A percentile compares a stretch with the other conserved stretches of the same genome.
phyloP scores from a whole-genome alignment of 2,797 vertebrate species.

The Limosa lapponica region DNA sequence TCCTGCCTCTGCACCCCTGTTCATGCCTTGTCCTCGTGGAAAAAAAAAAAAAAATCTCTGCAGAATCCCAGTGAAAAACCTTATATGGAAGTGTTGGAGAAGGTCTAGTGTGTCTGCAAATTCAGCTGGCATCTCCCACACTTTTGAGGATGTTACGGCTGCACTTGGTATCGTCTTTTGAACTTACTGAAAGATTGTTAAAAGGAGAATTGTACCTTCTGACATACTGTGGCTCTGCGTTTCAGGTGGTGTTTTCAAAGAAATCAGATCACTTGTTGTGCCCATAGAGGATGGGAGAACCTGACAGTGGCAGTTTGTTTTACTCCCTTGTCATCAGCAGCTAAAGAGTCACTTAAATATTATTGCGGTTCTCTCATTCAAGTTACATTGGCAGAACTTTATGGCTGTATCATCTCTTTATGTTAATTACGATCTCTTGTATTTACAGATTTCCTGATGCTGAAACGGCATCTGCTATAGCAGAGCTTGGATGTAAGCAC shows the following conservation, averaged over 20 bases:
- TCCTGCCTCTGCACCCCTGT: neutral
- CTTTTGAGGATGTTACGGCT: neutral
- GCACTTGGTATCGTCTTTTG: neutral
- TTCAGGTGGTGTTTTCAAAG: neutral
- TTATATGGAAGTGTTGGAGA: neutral
- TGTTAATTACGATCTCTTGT: neutral
- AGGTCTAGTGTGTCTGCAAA: neutral
- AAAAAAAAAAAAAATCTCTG: neutral
- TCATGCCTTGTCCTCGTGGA: neutral
- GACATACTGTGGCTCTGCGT: neutral
- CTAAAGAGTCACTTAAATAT: neutral
- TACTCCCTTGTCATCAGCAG: neutral
- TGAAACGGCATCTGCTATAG: constrained; percentile 78
- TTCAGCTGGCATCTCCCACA: neutral
- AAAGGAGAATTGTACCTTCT: neutral
- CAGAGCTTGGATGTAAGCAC: constrained; percentile 82
- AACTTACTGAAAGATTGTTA: neutral
- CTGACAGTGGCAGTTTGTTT: neutral
- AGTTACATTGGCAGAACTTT: neutral
- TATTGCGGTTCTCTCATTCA: neutral
- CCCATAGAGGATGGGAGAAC: neutral
- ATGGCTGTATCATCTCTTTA: neutral
- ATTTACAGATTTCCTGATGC: constrained; percentile 81
- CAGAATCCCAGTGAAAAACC: neutral
- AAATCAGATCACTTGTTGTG: neutral